Evolutionary conservation across 2,797 vertebrate genomes (phyloP).

Genomic region (Cirrhinus mrigala): DNA sequence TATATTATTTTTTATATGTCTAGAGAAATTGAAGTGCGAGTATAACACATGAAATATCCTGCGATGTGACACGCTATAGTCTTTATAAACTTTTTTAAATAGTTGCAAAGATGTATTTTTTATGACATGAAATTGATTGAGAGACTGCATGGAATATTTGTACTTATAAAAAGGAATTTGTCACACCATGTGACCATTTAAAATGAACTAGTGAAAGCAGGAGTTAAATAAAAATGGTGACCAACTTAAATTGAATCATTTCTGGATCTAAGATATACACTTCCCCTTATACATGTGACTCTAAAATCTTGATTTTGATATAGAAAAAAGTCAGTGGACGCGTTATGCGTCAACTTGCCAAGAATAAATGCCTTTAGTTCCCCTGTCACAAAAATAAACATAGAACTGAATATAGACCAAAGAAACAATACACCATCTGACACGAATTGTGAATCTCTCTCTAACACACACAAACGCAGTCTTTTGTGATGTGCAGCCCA

Average conservation of each 20-base stretch:
- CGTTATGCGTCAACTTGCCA: slow-evolving; percentile 20
- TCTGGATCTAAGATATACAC: slow-evolving; percentile 4
- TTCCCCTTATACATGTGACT: slow-evolving; percentile 4
- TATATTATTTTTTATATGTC: not conserved
- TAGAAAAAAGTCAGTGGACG: not conserved
- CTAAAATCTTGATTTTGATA: not conserved
- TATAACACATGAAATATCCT: not conserved
- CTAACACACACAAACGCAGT: not conserved
- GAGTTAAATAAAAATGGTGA: slow-evolving; percentile 17
- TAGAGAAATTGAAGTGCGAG: not conserved
- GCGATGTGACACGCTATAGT: not conserved
- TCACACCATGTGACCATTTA: slow-evolving; percentile 16
- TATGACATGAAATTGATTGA: not conserved
- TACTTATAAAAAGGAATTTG: slow-evolving; percentile 17
- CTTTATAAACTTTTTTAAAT: not conserved
- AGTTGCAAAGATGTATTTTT: not conserved
- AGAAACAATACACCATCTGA: slow-evolving; percentile 48
- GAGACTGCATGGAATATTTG: not conserved
- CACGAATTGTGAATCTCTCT: slow-evolving; percentile 24
- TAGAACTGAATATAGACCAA: slow-evolving; percentile 39
- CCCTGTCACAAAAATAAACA: slow-evolving; percentile 40
- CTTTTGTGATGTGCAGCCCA: slow-evolving; percentile 54
- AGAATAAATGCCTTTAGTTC: slow-evolving; percentile 48
- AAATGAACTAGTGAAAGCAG: not conserved
- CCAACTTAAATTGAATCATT: slow-evolving; percentile 37